Evolutionary conservation across 1,140 invertebrate genomes (phyloP), one percentile per base, ranked within the genome.

Genomic region (Penaeus japonicus): DNA sequence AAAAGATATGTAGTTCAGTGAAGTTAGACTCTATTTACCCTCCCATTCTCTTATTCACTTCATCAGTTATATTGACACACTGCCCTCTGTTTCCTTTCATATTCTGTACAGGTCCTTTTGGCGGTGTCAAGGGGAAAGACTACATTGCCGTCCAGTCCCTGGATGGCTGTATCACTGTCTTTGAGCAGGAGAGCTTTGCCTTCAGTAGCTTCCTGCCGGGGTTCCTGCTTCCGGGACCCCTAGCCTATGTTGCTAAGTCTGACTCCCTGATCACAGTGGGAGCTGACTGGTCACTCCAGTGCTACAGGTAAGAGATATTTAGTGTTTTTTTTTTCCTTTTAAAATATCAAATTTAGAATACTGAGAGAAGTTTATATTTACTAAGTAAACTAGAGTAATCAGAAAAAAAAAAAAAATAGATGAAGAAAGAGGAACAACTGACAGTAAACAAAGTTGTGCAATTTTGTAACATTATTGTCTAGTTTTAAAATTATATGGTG

Each of bases 61-160:
- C 53, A 85, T 94, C 24, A 91, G 92, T 18, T 86, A 92, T 4
- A 92, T 94, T 15, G 95, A 96, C 91, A 94, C 95, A 91, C 96
- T 96, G 91, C 92, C 93, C 55, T 92, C 96, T 90, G 91, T 93
- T 94, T 91, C 94, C 95, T 54, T 80, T 54, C 32, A 27, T 53
- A 82, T 78, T 85, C 94, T 94, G n/a, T 93, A 94, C 78, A 90
- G 97, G 97, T 30, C 94, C 95, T 1, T 98, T 98, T 93, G 97
- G 97, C 1, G 95, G 95, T 53, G 94, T 95, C 5, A 94, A 93
- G 95, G 92, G 93, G 92, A 91, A 90, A 62, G 81, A 90, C 93
- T 96, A 97, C 91, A 94, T 98, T 55, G 97, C 96, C 92, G 95
- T 98, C 3, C 97, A 97, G 92, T 96, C 95, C 30, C 92, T 98